phyloP scores from a whole-genome alignment of 2,113 vertebrate species.

The Hypocryptadius cinnamomeus region DNA sequence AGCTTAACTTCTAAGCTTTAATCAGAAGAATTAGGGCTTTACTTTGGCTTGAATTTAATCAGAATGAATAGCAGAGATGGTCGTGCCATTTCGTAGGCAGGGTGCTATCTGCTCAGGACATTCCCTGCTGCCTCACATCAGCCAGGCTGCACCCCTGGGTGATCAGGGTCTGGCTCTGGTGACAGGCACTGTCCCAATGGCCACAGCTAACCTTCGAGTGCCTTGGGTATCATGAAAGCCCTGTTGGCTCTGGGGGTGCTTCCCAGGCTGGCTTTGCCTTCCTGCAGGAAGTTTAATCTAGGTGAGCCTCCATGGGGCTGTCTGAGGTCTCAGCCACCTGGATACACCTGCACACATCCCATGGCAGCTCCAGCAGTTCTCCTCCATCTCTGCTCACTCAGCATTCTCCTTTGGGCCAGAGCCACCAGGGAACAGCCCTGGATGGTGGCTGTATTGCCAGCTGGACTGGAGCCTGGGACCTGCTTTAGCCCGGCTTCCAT shows the following conservation, averaged over 20 bases:
- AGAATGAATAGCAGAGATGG: background rate
- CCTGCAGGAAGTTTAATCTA: background rate
- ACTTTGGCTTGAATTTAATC: constrained; percentile 40
- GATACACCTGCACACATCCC: accelerated
- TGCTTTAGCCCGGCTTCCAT: background rate
- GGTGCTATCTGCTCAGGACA: background rate
- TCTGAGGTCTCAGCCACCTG: background rate
- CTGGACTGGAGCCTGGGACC: background rate
- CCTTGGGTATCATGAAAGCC: accelerated
- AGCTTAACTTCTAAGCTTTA: constrained; percentile 59
- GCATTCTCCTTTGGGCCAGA: background rate
- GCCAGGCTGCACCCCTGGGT: background rate
- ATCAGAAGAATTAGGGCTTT: constrained; percentile 59
- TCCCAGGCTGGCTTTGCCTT: background rate
- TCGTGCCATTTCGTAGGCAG: background rate
- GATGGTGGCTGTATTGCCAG: background rate
- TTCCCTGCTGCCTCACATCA: background rate
- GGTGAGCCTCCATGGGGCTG: background rate
- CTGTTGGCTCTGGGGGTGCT: background rate
- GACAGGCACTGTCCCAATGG: background rate
- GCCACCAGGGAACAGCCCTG: background rate
- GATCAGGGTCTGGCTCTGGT: background rate
- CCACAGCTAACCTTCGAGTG: background rate
- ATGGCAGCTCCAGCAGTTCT: background rate
- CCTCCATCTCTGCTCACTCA: background rate